Evolutionary conservation across 2,888 invertebrate genomes (phyloP), one percentile per base, ranked within the genome.

Genomic region (Caradrina kadenii): DNA sequence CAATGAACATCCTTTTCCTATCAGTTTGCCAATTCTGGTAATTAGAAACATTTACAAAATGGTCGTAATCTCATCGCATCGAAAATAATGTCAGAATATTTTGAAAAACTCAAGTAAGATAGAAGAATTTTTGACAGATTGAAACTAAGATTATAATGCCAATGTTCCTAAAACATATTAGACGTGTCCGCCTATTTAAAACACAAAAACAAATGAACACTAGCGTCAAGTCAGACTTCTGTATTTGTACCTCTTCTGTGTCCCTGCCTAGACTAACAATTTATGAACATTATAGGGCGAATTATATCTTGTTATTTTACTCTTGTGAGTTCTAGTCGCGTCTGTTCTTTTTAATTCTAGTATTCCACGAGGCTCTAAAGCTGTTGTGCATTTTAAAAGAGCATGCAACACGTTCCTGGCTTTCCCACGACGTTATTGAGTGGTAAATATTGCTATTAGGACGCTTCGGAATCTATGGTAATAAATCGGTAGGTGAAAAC

Each of bases 331-430:
- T 63, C 77, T 61, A 69, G 69, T 69, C 75, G 75, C 75, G 75
- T 63, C n/a, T 39, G 35, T 10, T 63, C 19, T 77, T 77, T 79
- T 79, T 74, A n/a, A 64, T 74, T 78, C 79, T 69, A 69, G 60
- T 79, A 77, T 79, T 77, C 77, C 19, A 54, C 19, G 45, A 53
- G 62, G 55, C 60, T 79, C 31, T 54, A 19, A 64, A 26, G 58
- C 22, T 55, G 59, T 76, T 78, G 62, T 79, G 77, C 69, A 77
- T 77, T 69, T 79, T 79, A 67, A 77, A 79, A 66, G 70, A 79
- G 77, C 80, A 77, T 74, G 80, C 70, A 52, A 61, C 68, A 58
- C 79, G 59, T 56, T 42, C 15, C 53, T 26, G 49, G 55, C 74
- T 74, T 74, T 77, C 77, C 60, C 80, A 77, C 77, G 77, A 31